Evolutionary conservation across 2,113 vertebrate genomes (phyloP).

Genomic region (Mus musculus): GRCm39 chr7:56104501-56105000

Average conservation of each 20-base stretch:
- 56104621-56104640: background rate
- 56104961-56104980: background rate
- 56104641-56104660: background rate
- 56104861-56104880: background rate
- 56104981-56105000: background rate
- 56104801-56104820: background rate
- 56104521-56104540: background rate
- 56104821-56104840: background rate
- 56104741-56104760: background rate
- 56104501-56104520: background rate
- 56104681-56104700: background rate
- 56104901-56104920: background rate
- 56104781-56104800: background rate
- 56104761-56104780: background rate
- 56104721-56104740: background rate
- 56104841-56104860: background rate
- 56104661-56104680: background rate
- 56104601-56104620: background rate
- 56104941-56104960: background rate
- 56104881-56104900: too few relatives aligned
- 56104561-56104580: background rate
- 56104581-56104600: background rate
- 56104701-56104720: background rate
- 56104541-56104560: background rate
- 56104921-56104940: background rate